Evolutionary conservation across 2,797 vertebrate genomes (phyloP), one percentile per base, ranked within the genome.

Genomic region (Danio albolineatus): DNA sequence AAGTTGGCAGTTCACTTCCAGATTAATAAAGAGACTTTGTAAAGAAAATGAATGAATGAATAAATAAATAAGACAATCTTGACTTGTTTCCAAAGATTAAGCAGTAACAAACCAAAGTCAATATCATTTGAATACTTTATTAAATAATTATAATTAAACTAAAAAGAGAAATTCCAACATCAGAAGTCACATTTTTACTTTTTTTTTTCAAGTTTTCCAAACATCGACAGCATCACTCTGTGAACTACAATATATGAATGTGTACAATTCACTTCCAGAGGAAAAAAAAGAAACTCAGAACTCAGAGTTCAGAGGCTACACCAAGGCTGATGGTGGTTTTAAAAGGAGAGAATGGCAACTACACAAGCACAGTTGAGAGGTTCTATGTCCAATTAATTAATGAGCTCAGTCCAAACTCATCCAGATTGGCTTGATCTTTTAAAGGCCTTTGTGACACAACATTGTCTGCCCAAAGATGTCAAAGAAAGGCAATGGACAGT

Each of bases 71-170:
- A n/a, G n/a, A n/a, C n/a, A n/a, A n/a, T n/a, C 0, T 67, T 36
- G 48, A 36, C 10, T 36, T 6, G 4, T 46, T 66, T 39, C 48
- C 39, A 39, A 7, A 17, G 4, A 54, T 51, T 21, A 41, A 10
- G 10, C 36, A 28, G 38, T 13, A 66, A 41, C 43, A 51, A 56
- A 14, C 60, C 39, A 14, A 5, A 36, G 4, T 41, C 21, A 28
- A 48, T 67, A 46, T 87, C 76, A 87, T 83, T 81, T 89, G 78
- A 87, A 88, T 81, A 89, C 86, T 93, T 93, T 94, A 94, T 93
- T 93, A 91, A 91, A 93, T 93, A 89, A 89, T 87, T 80, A 86
- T 87, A 84, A 89, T 90, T 87, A 86, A 82, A 93, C 92, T 91
- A 90, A 92, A 93, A 92, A 89, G 53, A 19, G 2, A 56, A 86